Conservation (phyloP, 2,797 vertebrate genomes). For the Cyclopterus lumpus region DNA sequence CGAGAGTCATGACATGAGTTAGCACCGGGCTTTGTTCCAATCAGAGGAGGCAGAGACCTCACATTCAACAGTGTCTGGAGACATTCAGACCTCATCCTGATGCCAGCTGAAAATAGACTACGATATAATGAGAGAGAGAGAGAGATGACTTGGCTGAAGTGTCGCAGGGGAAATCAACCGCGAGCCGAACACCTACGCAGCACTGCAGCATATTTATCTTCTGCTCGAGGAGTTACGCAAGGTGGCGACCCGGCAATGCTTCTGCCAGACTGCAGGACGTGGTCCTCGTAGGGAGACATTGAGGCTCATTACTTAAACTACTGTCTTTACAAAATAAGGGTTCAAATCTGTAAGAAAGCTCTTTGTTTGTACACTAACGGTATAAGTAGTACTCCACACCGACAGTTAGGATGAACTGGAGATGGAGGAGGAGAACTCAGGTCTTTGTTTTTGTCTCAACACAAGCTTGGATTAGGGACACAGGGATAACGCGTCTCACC, state of each 20-base stretch:
- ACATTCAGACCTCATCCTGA: slow-evolving; percentile 40
- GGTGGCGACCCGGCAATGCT: slow-evolving; percentile 14
- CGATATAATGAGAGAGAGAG: slow-evolving; percentile 58
- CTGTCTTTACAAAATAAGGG: neutral
- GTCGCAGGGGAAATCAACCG: slow-evolving; percentile 65
- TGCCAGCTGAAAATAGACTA: slow-evolving; percentile 57
- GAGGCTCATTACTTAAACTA: slow-evolving; percentile 3
- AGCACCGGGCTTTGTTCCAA: slow-evolving; percentile 27
- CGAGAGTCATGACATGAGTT: slow-evolving; percentile 36
- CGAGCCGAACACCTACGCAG: slow-evolving; percentile 66
- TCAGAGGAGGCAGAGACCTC: slow-evolving; percentile 22
- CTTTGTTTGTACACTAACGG: neutral
- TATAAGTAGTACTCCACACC: neutral
- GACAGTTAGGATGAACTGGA: neutral
- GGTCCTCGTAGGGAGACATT: slow-evolving; percentile 17
- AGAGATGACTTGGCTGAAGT: slow-evolving; percentile 65
- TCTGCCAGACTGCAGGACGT: slow-evolving; percentile 43
- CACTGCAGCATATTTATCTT: slow-evolving; percentile 60
- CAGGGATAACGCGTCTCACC: slow-evolving; percentile 79
- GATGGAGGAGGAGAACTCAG: neutral
- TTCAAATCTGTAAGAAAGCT: slow-evolving; percentile 2
- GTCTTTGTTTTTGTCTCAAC: neutral
- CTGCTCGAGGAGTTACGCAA: slow-evolving; percentile 38
- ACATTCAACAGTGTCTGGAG: slow-evolving; percentile 45
- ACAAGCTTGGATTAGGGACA: too few species aligned